Evolutionary conservation across 2,113 vertebrate genomes (phyloP), one percentile per base, ranked within the genome.

Genomic region (Cettia cetti): DNA sequence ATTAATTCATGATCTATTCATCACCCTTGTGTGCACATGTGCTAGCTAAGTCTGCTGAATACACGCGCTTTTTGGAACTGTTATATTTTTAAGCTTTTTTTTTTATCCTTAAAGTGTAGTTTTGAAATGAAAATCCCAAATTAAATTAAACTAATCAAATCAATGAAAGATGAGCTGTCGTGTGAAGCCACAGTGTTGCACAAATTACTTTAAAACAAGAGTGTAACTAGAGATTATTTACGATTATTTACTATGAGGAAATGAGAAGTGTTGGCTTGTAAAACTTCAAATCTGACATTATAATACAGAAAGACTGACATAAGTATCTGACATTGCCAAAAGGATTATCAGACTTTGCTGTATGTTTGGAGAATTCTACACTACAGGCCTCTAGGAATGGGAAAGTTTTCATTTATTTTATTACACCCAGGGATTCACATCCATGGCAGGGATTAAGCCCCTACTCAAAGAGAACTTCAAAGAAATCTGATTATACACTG

Each of bases 1-100:
- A 96, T 77, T 96, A 89, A 95, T 91, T 96, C 91, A 92, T 65
- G 68, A 88, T 40, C 61, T 84, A 22, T 82, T 89, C 78, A 89
- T 86, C 72, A 89, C 59, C 66, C 65, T 69, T 71, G 65, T 45
- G 70, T 39, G 77, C 65, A 89, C 80, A 26, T 57, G 79, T 37
- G 71, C 84, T 66, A 93, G 71, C 84, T 66, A 93, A 59, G 52
- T 78, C 50, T 94, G 72, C 72, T 78, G 86, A 70, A 70, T 86
- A 65, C 45, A 37, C 6, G 56, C 15, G 12, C 60, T 31, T 88
- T 74, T 81, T 81, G 60, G 61, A 86, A 84, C 39, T 82, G 44
- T 23, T 47, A 70, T 33, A 13, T 14, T 31, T 89, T 74, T n/a
- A 74, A 44, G 28, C 1, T 9, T 22, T 45, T 40, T 45, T 40